phyloP scores from a whole-genome alignment of 1,140 invertebrate genomes.

The Archivesica marissinica region DNA sequence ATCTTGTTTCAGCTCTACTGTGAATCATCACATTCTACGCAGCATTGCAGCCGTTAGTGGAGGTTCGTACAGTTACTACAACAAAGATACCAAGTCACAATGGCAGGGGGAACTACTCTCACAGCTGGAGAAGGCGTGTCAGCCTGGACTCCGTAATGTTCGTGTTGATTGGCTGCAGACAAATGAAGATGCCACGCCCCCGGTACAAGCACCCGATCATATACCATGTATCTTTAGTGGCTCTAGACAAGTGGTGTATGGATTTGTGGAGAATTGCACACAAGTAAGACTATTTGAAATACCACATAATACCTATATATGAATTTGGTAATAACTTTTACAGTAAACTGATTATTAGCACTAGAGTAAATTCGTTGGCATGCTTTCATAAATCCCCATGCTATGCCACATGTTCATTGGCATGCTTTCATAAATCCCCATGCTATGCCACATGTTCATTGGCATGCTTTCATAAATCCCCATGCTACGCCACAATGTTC shows the following conservation, averaged over 20 bases:
- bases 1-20: conserved; percentile 73
- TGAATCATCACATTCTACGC: conserved; percentile 77
- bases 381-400: too few species aligned
- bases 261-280: conserved; percentile 81
- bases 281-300: conserved; percentile 74
- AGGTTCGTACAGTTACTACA: conserved; percentile 77
- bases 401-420: too few species aligned
- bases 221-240: conserved; percentile 81
- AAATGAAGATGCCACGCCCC: conserved; percentile 65
- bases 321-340: too few species aligned
- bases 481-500: too few species aligned
- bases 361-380: too few species aligned
- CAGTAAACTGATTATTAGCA: too few species aligned
- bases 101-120: conserved; percentile 22
- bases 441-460: too few species aligned
- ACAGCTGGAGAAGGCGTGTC: conserved; percentile 74
- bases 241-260: conserved; percentile 80
- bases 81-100: conserved; percentile 75
- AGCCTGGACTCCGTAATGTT: conserved; percentile 78
- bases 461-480: too few species aligned
- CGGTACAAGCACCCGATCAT: conserved; percentile 77
- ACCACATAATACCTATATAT: too few species aligned
- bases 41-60: conserved; percentile 75
- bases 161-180: conserved; percentile 80
- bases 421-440: too few species aligned